Percentiles rank a stretch among this genome's conserved stretches.
Conservation (phyloP, 1,140 invertebrate genomes). For the Orius insidiosus region DNA sequence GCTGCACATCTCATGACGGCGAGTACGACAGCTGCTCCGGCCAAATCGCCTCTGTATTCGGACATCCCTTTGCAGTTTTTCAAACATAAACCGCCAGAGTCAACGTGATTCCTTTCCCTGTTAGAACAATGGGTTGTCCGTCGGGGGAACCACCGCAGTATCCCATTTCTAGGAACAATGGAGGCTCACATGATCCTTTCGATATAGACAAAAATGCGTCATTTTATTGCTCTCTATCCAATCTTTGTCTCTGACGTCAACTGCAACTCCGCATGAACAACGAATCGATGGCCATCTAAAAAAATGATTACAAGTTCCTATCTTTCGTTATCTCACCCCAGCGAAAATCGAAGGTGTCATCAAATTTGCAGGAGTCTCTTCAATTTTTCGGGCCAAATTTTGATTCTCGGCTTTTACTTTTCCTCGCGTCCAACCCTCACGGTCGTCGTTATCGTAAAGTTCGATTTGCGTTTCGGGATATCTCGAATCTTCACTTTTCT, state of each 20-base stretch:
- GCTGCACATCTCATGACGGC: slow-evolving; percentile 45
- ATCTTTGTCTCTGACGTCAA: slow-evolving; percentile 27
- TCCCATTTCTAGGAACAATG: slow-evolving; percentile 34
- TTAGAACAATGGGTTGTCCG: slow-evolving; percentile 25
- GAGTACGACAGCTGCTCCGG: slow-evolving; percentile 62
- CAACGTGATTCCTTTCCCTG: slow-evolving; percentile 73
- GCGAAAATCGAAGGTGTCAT: slow-evolving; percentile 66
- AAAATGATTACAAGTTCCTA: slow-evolving; percentile 19
- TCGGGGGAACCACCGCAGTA: slow-evolving; percentile 22
- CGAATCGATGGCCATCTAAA: slow-evolving; percentile 23
- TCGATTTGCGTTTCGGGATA: slow-evolving; percentile 32
- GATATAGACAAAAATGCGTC: slow-evolving; percentile 36
- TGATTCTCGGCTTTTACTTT: slow-evolving; percentile 56
- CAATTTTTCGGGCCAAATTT: slow-evolving; percentile 59
- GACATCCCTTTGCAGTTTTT: slow-evolving; percentile 56
- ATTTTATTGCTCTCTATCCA: slow-evolving; percentile 37
- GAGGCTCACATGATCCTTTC: slow-evolving; percentile 33
- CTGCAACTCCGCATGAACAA: slow-evolving; percentile 21
- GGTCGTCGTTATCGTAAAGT: slow-evolving; percentile 28
- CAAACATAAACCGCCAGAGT: slow-evolving; percentile 70
- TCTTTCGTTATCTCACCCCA: neutral
- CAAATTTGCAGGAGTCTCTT: slow-evolving; percentile 67
- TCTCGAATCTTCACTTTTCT: slow-evolving; percentile 37
- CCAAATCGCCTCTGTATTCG: slow-evolving; percentile 77
- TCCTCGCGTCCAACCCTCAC: slow-evolving; percentile 51